Evolutionary conservation across 37 sponge, comb jelly and placozoan species (phyloP).

Genomic region (Oopsacas minuta): DNA sequence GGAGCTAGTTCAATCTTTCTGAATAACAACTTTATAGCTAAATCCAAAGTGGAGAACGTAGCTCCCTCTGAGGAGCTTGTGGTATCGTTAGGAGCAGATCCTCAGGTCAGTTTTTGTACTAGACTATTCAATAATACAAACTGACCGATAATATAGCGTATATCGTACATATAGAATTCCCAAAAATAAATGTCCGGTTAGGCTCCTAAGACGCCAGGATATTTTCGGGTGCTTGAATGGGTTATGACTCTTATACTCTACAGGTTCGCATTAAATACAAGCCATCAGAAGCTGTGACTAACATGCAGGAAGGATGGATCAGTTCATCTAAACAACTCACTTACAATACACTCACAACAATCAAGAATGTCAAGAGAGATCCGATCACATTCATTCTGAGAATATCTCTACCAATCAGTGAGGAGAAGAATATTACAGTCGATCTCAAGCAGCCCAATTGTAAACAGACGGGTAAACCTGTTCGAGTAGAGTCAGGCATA

Average conservation of each 20-base stretch:
- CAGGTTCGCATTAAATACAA: constrained; percentile 9
- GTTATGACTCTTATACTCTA: neutral
- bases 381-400: neutral
- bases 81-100: neutral
- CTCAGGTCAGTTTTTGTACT: neutral
- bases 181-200: too few relatives aligned
- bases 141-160: neutral
- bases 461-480: neutral
- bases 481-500: neutral
- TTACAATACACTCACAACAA: constrained; percentile 1
- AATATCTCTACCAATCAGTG: constrained; percentile 2
- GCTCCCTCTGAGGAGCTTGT: neutral
- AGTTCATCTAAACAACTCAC: neutral
- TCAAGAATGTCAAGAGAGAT: neutral
- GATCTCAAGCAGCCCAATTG: neutral
- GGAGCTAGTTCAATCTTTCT: neutral
- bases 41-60: constrained; percentile 6
- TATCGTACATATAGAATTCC: too few relatives aligned
- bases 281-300: neutral
- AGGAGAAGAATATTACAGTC: constrained; percentile 1
- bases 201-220: too few relatives aligned
- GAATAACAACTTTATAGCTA: neutral
- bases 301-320: constrained; percentile 10
- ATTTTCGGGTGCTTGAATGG: too few relatives aligned
- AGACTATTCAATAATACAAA: neutral